Evolutionary conservation across 2,113 vertebrate species (phyloP).

Genomic region (Coregonus clupeaformis): DNA sequence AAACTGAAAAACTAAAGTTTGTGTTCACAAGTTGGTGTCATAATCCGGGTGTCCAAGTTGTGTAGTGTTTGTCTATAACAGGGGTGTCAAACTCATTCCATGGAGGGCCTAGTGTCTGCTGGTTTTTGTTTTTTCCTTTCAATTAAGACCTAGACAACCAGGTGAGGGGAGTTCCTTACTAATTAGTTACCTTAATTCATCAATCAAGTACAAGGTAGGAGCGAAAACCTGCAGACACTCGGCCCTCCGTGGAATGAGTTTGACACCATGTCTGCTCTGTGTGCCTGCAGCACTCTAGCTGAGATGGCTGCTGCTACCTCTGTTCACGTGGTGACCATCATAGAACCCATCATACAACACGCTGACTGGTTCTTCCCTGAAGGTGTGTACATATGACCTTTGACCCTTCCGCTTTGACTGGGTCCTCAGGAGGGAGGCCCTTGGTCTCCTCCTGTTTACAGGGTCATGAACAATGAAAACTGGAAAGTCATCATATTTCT

Average conservation of each 20-base stretch:
- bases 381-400: constrained; percentile 68
- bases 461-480: too few relatives aligned
- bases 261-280: constrained; percentile 54
- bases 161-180: too few relatives aligned
- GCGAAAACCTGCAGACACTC: too few relatives aligned
- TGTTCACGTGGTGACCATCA: constrained; percentile 92
- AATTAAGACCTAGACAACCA: too few relatives aligned
- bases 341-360: constrained; percentile 96
- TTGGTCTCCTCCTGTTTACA: too few relatives aligned
- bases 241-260: constrained; percentile 58
- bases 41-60: background rate
- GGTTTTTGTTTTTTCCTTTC: too few relatives aligned
- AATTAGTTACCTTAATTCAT: too few relatives aligned
- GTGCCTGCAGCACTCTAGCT: constrained; percentile 78
- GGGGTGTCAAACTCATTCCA: constrained; percentile 85
- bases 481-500: too few relatives aligned
- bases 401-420: too few relatives aligned
- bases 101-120: constrained; percentile 62
- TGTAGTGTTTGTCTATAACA: background rate
- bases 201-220: too few relatives aligned
- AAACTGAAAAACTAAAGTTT: background rate
- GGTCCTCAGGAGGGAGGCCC: background rate
- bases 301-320: constrained; percentile 98
- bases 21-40: too few relatives aligned
- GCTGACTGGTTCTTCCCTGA: constrained; percentile 98